A percentile compares a stretch with the other conserved stretches of the same genome.
phyloP scores from a whole-genome alignment of 2,113 vertebrate species.

The Saguinus imperator region DNA sequence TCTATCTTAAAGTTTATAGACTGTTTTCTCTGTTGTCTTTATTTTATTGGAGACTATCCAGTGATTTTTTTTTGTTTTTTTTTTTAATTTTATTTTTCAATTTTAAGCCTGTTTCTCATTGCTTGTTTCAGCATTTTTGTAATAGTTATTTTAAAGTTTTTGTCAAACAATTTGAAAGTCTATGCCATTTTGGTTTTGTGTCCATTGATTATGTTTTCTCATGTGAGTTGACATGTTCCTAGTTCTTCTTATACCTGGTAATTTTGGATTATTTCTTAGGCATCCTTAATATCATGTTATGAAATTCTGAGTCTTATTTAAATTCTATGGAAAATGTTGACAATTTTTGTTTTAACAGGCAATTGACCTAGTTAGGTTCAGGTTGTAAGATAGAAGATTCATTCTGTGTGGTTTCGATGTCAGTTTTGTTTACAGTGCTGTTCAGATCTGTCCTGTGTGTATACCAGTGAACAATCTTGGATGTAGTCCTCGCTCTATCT shows the following conservation, averaged over 20 bases:
- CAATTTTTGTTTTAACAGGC: constrained; percentile 20
- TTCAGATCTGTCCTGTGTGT: not conserved
- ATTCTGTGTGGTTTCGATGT: not conserved
- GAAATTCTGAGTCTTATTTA: not conserved
- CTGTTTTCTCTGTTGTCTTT: not conserved
- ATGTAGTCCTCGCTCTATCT: not conserved
- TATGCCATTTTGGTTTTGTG: not conserved
- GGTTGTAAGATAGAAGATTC: not conserved
- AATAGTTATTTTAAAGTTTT: constrained; percentile 23
- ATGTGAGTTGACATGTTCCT: constrained; percentile 23
- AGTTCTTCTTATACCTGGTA: not conserved
- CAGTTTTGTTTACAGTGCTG: not conserved
- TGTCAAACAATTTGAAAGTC: not conserved
- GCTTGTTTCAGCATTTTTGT: not conserved
- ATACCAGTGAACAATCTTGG: not conserved
- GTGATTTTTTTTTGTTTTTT: not conserved
- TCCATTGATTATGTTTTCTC: not conserved
- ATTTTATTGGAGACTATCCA: not conserved
- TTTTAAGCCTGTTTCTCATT: not conserved
- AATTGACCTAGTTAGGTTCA: not conserved
- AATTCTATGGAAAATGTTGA: not conserved
- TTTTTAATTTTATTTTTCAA: not conserved
- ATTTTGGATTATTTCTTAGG: not conserved
- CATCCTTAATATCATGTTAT: too few relatives aligned
- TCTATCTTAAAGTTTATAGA: not conserved